Evolutionary conservation across 1,140 invertebrate genomes (phyloP).

Genomic region (Caenorhabditis latens): DNA sequence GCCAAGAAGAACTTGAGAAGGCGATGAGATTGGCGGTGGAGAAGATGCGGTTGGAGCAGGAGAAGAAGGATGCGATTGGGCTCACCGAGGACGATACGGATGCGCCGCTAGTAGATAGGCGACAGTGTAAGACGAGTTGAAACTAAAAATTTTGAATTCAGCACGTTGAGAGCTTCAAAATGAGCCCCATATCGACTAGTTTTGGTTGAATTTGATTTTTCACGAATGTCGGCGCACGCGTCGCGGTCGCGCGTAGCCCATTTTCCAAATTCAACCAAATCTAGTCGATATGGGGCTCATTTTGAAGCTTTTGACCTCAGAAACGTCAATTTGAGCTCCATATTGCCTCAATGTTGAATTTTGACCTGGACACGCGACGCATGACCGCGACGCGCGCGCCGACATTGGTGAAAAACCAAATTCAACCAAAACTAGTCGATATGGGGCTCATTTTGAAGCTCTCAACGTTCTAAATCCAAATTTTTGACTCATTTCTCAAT

Average conservation of each 20-base stretch:
- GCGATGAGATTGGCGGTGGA: conserved; percentile 66
- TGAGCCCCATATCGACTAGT: neutral
- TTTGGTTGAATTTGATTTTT: neutral
- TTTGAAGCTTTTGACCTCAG: neutral
- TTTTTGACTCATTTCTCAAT: neutral
- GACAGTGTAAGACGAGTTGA: conserved; percentile 33
- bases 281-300: neutral
- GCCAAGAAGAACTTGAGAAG: conserved; percentile 61
- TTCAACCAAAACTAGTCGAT: neutral
- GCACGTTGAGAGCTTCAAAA: neutral
- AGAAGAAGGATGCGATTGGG: conserved; percentile 54
- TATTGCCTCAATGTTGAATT: neutral
- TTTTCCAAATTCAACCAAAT: too few species aligned
- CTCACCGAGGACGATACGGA: neutral
- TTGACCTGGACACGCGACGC: neutral
- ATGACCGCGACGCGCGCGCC: neutral
- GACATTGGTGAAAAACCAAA: neutral
- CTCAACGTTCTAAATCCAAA: neutral
- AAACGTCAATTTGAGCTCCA: neutral
- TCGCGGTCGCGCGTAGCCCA: neutral
- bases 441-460: conserved; percentile 15
- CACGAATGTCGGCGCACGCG: neutral
- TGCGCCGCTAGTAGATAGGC: conserved; percentile 54
- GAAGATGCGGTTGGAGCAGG: conserved; percentile 65
- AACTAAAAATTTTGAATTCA: neutral